Evolutionary conservation across 2,113 vertebrate genomes (phyloP), one percentile per base, ranked within the genome.

Genomic region (Plecotus auritus): DNA sequence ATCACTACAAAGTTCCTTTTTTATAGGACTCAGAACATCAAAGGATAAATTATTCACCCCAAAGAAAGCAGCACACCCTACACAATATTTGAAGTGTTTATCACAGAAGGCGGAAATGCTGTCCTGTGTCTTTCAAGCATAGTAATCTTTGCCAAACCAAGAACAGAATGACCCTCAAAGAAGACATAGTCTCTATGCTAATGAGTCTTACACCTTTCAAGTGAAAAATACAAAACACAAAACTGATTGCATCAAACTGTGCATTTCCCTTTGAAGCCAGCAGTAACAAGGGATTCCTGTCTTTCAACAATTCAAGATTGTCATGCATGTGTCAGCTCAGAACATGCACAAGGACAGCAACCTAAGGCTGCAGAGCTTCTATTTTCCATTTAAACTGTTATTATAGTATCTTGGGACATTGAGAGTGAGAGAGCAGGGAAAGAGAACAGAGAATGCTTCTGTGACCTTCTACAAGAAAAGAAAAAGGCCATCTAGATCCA

Each of bases 391-490:
- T 97, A 98, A 97, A 95, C 69, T 91, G 59, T 89, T 97, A 96
- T 83, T 95, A 22, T 66, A 82, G 10, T 64, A 90, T 40, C 56
- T 70, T 67, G 10, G 32, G 28, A 81, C 23, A 22, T 9, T 72
- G 66, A 85, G 47, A 5, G 23, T 12, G 4, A 70, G 47, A 91
- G 40, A 91, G 90, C 88, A 93, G 83, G 97, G 96, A 97, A 94
- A 97, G 45, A 85, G 95, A 97, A 96, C 3, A 96, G 93, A 96
- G 42, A 82, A 83, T 95, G 96, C 95, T 97, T 97, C 96, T 88
- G 85, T 97, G 97, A 98, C 97, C 97, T 98, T 98, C 97, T 97
- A 89, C 45, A 95, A 97, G 96, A 97, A 98, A 96, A 98, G 95
- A 95, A 97, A 97, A 97, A 88, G 95, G 81, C 83, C 92, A 96